phyloP scores from a whole-genome alignment of 2,113 vertebrate species.

The Nansenia antarctica region DNA sequence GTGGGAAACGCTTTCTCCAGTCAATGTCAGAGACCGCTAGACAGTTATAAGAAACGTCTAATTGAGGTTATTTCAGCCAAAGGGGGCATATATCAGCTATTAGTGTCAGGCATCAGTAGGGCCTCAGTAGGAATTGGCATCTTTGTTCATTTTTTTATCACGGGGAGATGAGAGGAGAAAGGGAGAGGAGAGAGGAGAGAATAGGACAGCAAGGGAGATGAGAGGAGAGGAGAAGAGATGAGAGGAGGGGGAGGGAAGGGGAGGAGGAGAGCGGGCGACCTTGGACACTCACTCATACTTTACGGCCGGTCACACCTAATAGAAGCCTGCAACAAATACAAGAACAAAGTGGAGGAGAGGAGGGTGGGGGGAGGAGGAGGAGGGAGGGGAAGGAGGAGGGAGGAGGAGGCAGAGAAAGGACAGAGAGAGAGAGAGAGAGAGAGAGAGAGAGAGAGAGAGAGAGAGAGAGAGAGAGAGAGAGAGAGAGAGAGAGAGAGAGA shows the following conservation, averaged over 20 bases:
- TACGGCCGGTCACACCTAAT: too few species aligned
- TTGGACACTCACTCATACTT: too few species aligned
- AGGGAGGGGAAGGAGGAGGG: constrained; percentile 2
- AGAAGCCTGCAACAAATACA: background rate
- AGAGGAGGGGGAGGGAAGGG: background rate
- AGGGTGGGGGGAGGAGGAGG: background rate
- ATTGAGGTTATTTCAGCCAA: too few species aligned
- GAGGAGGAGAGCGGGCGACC: background rate
- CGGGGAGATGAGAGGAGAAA: background rate
- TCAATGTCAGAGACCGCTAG: too few species aligned
- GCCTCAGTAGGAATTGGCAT: too few species aligned
- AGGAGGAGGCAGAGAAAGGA: constrained; percentile 27
- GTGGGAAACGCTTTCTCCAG: too few species aligned
- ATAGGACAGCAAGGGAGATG: too few species aligned
- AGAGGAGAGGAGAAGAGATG: background rate
- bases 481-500: constrained; percentile 13
- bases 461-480: background rate
- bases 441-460: constrained; percentile 6
- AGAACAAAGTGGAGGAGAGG: background rate
- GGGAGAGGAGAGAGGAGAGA: background rate
- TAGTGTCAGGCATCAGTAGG: too few species aligned
- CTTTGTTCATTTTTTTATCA: too few species aligned
- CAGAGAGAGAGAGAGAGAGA: constrained; percentile 23
- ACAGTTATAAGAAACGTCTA: too few species aligned
- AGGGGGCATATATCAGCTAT: too few species aligned